These are phyloP conservation scores for Psilopsiagon aurifrons DNA, from an alignment of 2,113 vertebrate species.

Conservation along the genomic window DNA sequence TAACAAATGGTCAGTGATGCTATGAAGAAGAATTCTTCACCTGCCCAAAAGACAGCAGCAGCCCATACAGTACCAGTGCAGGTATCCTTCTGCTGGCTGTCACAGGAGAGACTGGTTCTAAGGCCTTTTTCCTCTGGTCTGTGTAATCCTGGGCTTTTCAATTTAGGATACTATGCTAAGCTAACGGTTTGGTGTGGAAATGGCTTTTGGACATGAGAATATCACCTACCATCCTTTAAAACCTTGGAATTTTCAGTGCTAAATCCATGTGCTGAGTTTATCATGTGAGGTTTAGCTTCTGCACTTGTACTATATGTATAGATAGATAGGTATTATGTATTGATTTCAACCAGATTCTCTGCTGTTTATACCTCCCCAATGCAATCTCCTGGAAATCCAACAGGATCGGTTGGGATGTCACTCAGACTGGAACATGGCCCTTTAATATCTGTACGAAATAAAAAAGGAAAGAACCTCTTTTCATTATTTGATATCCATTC, in stretches of 20 bases:
- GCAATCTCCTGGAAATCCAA: neutral
- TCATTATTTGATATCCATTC: slow-evolving; percentile 7
- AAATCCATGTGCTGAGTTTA: neutral
- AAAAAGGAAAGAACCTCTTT: neutral
- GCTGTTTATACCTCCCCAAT: neutral
- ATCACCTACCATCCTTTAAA: neutral
- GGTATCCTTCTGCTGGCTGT: neutral
- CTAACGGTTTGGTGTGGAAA: neutral
- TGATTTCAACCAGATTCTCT: neutral
- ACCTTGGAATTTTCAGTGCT: neutral
- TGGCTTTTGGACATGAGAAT: neutral
- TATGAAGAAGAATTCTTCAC: neutral
- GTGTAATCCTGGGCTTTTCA: neutral
- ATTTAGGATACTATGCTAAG: neutral
- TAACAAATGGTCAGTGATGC: neutral
- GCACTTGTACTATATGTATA: no score
- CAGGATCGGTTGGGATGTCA: neutral
- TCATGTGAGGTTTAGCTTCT: neutral
- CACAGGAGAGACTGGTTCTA: neutral
- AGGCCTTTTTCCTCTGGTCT: neutral
- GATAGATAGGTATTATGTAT: neutral
- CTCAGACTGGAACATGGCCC: neutral
- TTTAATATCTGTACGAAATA: neutral
- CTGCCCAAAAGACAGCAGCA: neutral
- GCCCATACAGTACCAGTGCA: neutral